Evolutionary conservation across 2,113 vertebrate species (phyloP), one percentile per base, ranked within the genome.

Genomic region (Aleadryas rufinucha): DNA sequence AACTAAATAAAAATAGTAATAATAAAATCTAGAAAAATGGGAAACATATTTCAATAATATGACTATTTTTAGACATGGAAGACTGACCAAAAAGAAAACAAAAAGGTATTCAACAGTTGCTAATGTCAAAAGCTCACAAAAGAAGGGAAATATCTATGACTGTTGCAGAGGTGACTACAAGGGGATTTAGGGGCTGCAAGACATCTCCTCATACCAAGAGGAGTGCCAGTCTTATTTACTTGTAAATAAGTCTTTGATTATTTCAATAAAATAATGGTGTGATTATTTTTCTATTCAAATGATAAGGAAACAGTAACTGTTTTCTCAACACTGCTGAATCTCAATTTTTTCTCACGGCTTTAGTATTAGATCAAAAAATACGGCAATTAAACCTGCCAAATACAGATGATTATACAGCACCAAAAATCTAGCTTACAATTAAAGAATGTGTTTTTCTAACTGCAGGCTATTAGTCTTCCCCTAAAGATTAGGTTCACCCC

Each of bases 381-480:
- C 56, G 75, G 50, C 63, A 96, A 82, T 94, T 89, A 93, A 97
- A 96, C 76, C 47, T 95, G 66, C 45, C 76, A 95, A 95, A 90
- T 72, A 80, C 44, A 91, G 84, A 86, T 63, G 63, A 59, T 74
- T 47, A 75, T 54, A 47, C 6, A 79, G 68, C 93, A 90, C 63
- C 47, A 89, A 96, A 96, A 93, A 83, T 61, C 56, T 87, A 50
- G 14, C 74, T 84, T 79, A 72, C 94, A 96, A 96, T 74, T 90
- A 92, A 89, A 83, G 59, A 92, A 30, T 5, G 27, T 68, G 47
- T 84, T 91, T 96, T 95, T 92, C 74, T 76, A 84, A 97, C 80
- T 85, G 60, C n/a, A 47, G 16, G 8, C 2, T 45, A 19, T 76
- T 65, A 72, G 10, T 77, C 26, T 86, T 92, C 15, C 44, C 45